phyloP scores from a whole-genome alignment of 2,113 vertebrate genomes.

The Hippoglossus stenolepis region DNA sequence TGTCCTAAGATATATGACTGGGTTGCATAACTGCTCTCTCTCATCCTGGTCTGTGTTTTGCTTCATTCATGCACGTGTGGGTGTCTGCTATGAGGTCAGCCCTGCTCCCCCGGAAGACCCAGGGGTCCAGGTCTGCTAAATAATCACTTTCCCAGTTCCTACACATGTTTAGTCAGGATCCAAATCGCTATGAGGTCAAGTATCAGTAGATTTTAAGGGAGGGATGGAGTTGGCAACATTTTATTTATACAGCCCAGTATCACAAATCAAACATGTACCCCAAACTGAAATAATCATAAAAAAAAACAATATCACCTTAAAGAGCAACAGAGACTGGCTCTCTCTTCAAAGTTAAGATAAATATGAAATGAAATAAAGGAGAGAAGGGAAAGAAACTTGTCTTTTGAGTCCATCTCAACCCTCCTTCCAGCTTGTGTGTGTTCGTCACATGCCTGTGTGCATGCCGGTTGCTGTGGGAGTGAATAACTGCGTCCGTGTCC shows the following conservation, averaged over 20 bases:
- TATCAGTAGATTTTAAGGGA: neutral
- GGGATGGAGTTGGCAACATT: too few relatives aligned
- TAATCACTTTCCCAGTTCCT: slow-evolving; percentile 56
- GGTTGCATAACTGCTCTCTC: slow-evolving; percentile 31
- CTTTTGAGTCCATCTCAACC: neutral
- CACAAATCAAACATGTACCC: neutral
- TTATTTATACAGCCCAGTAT: neutral
- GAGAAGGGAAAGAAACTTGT: neutral
- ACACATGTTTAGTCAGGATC: neutral
- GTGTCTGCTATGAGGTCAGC: slow-evolving; percentile 41
- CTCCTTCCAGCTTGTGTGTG: slow-evolving; percentile 27
- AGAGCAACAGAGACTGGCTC: too few relatives aligned
- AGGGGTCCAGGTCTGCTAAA: slow-evolving; percentile 35
- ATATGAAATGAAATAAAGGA: neutral
- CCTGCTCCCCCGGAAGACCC: slow-evolving; percentile 25
- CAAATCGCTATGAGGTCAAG: neutral
- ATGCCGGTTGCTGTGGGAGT: slow-evolving; percentile 34
- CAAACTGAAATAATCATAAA: too few relatives aligned
- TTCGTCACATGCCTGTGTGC: slow-evolving; percentile 37
- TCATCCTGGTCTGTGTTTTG: slow-evolving; percentile 46
- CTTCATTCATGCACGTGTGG: slow-evolving; percentile 50
- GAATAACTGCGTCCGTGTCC: slow-evolving; percentile 42
- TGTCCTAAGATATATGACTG: slow-evolving; percentile 35
- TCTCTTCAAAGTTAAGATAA: too few relatives aligned
- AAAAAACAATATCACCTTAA: too few relatives aligned